These are phyloP conservation scores for Odontocerum albicorne DNA, from an alignment of 2,888 invertebrate species.

Conservation along the genomic window DNA sequence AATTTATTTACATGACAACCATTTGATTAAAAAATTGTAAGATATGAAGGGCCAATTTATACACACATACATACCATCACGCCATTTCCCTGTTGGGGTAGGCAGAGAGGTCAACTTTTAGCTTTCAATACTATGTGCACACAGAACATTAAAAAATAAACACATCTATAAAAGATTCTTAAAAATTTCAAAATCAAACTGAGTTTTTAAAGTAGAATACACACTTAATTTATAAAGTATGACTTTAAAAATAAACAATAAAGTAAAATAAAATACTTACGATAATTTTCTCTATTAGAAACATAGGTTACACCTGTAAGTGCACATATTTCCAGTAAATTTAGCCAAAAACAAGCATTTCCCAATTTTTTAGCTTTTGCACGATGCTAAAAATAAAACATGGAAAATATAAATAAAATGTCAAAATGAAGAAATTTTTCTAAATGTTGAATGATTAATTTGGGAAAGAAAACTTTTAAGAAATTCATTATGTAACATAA, in stretches of 20 bases:
- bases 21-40: too few species aligned
- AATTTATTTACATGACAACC: too few species aligned
- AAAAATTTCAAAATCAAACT: not conserved
- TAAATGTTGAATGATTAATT: not conserved
- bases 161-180: not conserved
- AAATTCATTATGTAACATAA: too few species aligned
- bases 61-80: too few species aligned
- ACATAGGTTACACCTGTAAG: conserved; percentile 92
- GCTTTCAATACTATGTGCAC: too few species aligned
- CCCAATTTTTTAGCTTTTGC: conserved; percentile 63
- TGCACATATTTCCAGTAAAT: conserved; percentile 80
- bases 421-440: not conserved
- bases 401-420: conserved; percentile 20
- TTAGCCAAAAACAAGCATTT: conserved; percentile 77
- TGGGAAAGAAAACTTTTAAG: too few species aligned
- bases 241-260: too few species aligned
- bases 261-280: conserved; percentile 66
- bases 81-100: too few species aligned
- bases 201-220: too few species aligned
- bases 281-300: conserved; percentile 93
- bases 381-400: conserved; percentile 49
- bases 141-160: not conserved
- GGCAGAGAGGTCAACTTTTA: too few species aligned
- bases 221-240: too few species aligned
- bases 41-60: too few species aligned